phyloP scores from a whole-genome alignment of 2,888 invertebrate species.

The Chymomyza fuscimana region DNA sequence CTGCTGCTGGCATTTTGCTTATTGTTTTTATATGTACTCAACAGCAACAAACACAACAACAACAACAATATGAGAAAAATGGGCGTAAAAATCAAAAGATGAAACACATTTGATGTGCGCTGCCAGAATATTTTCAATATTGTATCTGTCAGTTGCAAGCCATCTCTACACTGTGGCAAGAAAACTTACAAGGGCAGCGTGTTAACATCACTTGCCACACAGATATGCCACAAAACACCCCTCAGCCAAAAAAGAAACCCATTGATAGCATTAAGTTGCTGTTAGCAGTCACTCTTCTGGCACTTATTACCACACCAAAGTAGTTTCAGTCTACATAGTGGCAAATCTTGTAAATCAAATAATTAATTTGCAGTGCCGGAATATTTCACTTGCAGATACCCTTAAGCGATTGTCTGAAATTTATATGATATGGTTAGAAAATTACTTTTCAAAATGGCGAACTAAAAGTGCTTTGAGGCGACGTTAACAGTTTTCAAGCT shows the following conservation, averaged over 20 bases:
- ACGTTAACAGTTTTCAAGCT: no score
- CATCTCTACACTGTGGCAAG: neutral
- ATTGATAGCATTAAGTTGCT: neutral
- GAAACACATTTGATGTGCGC: constrained; percentile 31
- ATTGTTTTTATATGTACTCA: constrained; percentile 70
- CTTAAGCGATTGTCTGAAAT: neutral
- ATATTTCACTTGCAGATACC: neutral
- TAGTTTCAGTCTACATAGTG: neutral
- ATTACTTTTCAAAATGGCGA: no score
- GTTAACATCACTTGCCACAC: neutral
- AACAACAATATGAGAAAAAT: neutral
- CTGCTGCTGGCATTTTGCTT: constrained; percentile 42
- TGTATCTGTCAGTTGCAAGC: constrained; percentile 43
- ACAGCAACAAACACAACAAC: constrained; percentile 18
- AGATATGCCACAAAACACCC: neutral
- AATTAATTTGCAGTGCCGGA: neutral
- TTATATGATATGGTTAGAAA: neutral
- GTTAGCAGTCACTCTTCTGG: neutral
- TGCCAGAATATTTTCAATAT: constrained; percentile 15
- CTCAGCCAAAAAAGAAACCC: constrained; percentile 15
- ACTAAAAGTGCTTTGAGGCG: no score
- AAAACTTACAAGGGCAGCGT: neutral
- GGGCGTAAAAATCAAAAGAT: constrained; percentile 10
- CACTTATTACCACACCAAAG: neutral
- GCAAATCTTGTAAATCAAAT: neutral